A percentile compares a stretch with the other conserved stretches of the same genome.
Conservation (phyloP, 2,888 invertebrate species). For the Athripsodes cinereus region DNA sequence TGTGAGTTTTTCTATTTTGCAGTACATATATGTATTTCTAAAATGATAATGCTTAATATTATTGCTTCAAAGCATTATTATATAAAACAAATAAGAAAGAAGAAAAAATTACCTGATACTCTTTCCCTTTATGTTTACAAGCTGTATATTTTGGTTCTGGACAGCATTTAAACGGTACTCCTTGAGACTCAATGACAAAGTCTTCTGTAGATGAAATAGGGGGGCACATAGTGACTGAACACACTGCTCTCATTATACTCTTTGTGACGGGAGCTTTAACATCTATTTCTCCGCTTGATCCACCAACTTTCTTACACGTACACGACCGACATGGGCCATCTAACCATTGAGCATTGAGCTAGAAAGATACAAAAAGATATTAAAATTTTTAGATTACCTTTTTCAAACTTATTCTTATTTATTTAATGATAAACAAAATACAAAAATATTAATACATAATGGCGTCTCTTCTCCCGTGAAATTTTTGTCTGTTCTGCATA, state of each 20-base stretch:
- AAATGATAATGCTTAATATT: too few relatives aligned
- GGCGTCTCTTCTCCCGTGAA: too few relatives aligned
- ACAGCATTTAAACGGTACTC: slow-evolving; percentile 59
- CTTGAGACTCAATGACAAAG: slow-evolving; percentile 50
- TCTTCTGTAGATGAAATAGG: slow-evolving; percentile 42
- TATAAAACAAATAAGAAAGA: too few relatives aligned
- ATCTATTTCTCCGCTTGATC: slow-evolving; percentile 27
- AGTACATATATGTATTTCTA: too few relatives aligned
- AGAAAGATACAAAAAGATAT: neutral
- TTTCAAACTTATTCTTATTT: too few relatives aligned
- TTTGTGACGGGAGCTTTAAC: slow-evolving; percentile 7
- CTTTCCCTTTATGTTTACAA: slow-evolving; percentile 47
- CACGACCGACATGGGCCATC: slow-evolving; percentile 68
- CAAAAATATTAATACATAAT: too few relatives aligned
- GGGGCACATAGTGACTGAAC: slow-evolving; percentile 50
- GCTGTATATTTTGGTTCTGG: slow-evolving; percentile 51
- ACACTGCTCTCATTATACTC: slow-evolving; percentile 32
- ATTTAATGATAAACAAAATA: too few relatives aligned
- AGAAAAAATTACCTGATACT: slow-evolving; percentile 41
- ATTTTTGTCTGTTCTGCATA: too few relatives aligned
- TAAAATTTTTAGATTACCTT: too few relatives aligned
- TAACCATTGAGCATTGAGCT: slow-evolving; percentile 58
- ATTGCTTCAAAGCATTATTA: too few relatives aligned
- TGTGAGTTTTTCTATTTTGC: too few relatives aligned
- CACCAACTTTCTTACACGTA: slow-evolving; percentile 42